phyloP scores from a whole-genome alignment of 2,113 vertebrate genomes.

The Leucopsar rothschildi region DNA sequence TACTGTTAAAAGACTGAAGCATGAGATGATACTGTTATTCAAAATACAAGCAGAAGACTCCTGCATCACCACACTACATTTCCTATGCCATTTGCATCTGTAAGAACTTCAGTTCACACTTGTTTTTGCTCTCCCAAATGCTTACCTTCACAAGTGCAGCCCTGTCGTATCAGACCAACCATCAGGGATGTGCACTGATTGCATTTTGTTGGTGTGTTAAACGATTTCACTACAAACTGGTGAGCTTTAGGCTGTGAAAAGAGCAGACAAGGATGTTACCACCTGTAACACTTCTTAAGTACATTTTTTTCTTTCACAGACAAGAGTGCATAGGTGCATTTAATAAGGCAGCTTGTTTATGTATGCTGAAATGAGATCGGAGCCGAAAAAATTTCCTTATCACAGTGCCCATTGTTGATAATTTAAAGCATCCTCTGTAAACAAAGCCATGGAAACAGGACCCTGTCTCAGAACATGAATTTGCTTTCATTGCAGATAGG shows the following conservation, averaged over 20 bases:
- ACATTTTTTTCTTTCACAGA: background rate
- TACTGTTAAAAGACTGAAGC: background rate
- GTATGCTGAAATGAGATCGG: background rate
- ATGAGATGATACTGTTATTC: background rate
- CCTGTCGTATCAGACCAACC: slow-evolving; percentile 98
- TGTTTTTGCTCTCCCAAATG: background rate
- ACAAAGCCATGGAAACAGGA: background rate
- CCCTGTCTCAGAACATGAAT: background rate
- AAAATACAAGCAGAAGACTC: background rate
- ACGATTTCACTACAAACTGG: slow-evolving; percentile 96
- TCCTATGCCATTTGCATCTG: background rate
- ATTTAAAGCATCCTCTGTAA: slow-evolving; percentile 1
- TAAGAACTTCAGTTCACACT: background rate
- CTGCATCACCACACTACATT: background rate
- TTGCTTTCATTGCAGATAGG: background rate
- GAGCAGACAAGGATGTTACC: background rate
- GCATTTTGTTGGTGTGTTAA: slow-evolving; percentile 92
- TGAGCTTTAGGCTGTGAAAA: slow-evolving; percentile 90
- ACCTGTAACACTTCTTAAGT: background rate
- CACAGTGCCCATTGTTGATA: background rate
- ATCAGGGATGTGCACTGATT: slow-evolving; percentile 97
- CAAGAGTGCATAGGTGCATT: background rate
- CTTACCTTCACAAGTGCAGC: slow-evolving; percentile 97
- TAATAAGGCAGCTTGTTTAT: background rate
- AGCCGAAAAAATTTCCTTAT: background rate